These are phyloP conservation scores for Apodemia mormo DNA, from an alignment of 2,888 invertebrate genomes.

Conservation along the genomic window DNA sequence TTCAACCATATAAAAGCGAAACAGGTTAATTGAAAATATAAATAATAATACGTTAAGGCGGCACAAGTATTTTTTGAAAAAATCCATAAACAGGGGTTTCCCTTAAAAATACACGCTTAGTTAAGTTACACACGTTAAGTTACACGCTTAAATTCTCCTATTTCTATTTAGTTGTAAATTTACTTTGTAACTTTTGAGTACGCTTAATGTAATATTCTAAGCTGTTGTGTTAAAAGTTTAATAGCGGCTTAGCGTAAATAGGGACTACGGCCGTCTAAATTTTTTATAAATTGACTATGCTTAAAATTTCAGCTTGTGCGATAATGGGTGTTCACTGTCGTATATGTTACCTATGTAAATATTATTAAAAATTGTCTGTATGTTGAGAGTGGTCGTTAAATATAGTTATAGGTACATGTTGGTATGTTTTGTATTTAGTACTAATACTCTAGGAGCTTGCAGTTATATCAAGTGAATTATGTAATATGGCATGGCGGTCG, in stretches of 20 bases:
- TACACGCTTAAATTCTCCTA: no score
- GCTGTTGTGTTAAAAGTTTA: neutral
- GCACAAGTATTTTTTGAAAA: no score
- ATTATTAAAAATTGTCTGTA: constrained; percentile 1
- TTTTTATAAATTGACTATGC: neutral
- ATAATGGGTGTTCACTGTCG: neutral
- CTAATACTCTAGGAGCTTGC: neutral
- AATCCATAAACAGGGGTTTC: no score
- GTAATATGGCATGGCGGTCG: neutral
- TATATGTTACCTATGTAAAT: constrained; percentile 11
- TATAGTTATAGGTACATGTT: neutral
- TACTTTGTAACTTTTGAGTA: no score
- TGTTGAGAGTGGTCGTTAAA: neutral
- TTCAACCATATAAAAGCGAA: no score
- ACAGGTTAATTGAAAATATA: no score
- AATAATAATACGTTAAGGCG: no score
- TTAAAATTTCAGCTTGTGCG: neutral
- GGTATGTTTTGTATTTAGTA: constrained; percentile 2
- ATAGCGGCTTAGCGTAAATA: neutral
- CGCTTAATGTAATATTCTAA: no score
- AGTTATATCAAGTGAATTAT: neutral
- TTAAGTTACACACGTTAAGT: no score
- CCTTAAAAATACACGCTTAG: no score
- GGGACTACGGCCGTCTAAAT: neutral
- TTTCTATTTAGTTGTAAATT: no score